Conservation (phyloP, 2,888 invertebrate species). For the Drosophila atripex region DNA sequence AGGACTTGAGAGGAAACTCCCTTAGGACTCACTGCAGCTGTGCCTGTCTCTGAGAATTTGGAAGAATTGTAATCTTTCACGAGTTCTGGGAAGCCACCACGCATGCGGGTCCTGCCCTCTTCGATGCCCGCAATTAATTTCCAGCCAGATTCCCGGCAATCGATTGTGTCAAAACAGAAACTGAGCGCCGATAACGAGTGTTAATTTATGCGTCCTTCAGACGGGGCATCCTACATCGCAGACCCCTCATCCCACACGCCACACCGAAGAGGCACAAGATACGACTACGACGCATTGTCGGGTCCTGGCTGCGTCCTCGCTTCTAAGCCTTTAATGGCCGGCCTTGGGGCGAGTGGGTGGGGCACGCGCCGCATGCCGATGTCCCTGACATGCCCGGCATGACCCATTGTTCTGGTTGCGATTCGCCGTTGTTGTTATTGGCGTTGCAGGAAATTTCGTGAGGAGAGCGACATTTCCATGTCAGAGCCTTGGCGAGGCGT, state of each 20-base stretch:
- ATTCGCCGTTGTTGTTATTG: conserved; percentile 33
- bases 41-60: conserved; percentile 12
- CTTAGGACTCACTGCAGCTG: conserved; percentile 5
- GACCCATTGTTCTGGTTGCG: conserved; percentile 38
- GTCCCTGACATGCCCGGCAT: conserved; percentile 37
- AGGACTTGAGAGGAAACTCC: too few relatives aligned
- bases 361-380: not conserved
- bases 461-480: conserved; percentile 18
- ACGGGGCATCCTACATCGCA: not conserved
- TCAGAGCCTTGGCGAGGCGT: conserved; percentile 24
- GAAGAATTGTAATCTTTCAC: not conserved
- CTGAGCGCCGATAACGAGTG: conserved; percentile 37
- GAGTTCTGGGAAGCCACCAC: conserved; percentile 27
- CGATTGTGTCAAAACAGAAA: conserved; percentile 63
- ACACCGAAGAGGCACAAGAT: not conserved
- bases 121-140: conserved; percentile 48
- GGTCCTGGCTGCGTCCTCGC: conserved; percentile 21
- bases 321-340: conserved; percentile 31
- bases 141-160: conserved; percentile 53
- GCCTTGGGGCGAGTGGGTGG: conserved; percentile 20
- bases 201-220: conserved; percentile 52
- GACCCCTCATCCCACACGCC: not conserved
- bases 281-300: conserved; percentile 17
- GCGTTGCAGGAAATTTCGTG: conserved; percentile 42
- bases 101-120: conserved; percentile 23